A percentile compares a stretch with the other conserved stretches of the same genome.
Conservation (phyloP, 1,140 invertebrate species). For the Neomicropteryx cornuta region DNA sequence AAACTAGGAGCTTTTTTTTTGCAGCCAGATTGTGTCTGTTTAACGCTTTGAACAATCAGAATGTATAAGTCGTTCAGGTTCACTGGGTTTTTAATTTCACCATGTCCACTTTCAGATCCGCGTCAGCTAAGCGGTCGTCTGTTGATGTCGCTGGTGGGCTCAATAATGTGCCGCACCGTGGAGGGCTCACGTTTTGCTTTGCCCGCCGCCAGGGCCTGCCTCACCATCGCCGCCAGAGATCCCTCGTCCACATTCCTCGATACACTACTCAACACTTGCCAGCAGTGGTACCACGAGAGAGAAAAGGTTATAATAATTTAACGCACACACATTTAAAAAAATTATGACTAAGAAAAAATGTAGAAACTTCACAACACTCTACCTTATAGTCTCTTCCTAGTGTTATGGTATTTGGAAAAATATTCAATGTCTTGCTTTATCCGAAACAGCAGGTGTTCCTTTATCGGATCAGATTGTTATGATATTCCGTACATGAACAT, state of each 20-base stretch:
- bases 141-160: slow-evolving; percentile 74
- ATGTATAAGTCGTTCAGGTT: not conserved
- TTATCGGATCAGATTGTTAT: too few species aligned
- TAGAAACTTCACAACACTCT: too few species aligned
- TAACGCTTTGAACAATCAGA: too few species aligned
- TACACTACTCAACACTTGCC: slow-evolving; percentile 75
- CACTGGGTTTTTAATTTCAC: not conserved
- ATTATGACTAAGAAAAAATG: too few species aligned
- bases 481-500: too few species aligned
- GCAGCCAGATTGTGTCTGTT: not conserved
- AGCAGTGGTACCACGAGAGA: slow-evolving; percentile 81
- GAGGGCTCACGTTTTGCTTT: slow-evolving; percentile 67
- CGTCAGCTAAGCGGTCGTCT: slow-evolving; percentile 63
- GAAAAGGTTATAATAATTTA: too few species aligned
- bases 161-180: slow-evolving; percentile 65
- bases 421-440: too few species aligned
- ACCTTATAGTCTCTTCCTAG: too few species aligned
- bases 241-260: slow-evolving; percentile 79
- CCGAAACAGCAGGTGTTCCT: too few species aligned
- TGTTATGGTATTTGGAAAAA: too few species aligned
- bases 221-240: slow-evolving; percentile 78
- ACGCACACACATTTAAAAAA: too few species aligned
- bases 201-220: slow-evolving; percentile 69
- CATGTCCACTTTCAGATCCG: slow-evolving; percentile 47
- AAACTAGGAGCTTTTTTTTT: not conserved